phyloP scores from a whole-genome alignment of 2,797 vertebrate genomes.

The Strix occidentalis region DNA sequence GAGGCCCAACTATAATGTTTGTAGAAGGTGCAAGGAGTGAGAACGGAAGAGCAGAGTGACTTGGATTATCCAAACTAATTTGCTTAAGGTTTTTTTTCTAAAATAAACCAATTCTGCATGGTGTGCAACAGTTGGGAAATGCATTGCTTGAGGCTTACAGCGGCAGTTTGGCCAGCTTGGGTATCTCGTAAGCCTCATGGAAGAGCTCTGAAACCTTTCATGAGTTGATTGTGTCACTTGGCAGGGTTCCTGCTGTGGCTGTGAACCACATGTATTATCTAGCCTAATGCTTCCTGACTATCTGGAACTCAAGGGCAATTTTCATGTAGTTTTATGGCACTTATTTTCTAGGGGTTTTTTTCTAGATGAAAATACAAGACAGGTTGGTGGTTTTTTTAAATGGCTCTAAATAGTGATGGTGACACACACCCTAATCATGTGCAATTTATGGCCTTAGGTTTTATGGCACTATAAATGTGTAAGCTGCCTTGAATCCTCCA shows the following conservation, averaged over 20 bases:
- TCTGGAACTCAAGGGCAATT: background rate
- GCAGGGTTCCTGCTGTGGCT: background rate
- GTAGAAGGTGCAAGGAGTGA: background rate
- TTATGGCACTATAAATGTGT: background rate
- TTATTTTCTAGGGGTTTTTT: background rate
- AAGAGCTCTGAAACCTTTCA: background rate
- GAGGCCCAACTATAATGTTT: background rate
- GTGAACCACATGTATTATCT: background rate
- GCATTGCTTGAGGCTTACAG: background rate
- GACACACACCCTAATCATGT: background rate
- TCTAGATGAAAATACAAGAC: background rate
- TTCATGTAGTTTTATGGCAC: background rate
- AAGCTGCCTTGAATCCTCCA: background rate
- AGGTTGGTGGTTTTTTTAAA: background rate
- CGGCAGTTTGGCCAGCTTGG: background rate
- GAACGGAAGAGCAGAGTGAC: background rate
- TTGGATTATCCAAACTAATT: background rate
- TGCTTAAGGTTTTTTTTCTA: background rate
- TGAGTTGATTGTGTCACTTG: background rate
- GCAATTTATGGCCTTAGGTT: background rate
- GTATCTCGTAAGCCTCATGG: background rate
- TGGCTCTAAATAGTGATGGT: background rate
- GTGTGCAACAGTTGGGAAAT: background rate
- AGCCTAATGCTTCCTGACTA: background rate
- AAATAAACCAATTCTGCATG: background rate